These are phyloP conservation scores for Drosophila tripunctata DNA, from an alignment of 2,888 invertebrate species.

Conservation along the genomic window DNA sequence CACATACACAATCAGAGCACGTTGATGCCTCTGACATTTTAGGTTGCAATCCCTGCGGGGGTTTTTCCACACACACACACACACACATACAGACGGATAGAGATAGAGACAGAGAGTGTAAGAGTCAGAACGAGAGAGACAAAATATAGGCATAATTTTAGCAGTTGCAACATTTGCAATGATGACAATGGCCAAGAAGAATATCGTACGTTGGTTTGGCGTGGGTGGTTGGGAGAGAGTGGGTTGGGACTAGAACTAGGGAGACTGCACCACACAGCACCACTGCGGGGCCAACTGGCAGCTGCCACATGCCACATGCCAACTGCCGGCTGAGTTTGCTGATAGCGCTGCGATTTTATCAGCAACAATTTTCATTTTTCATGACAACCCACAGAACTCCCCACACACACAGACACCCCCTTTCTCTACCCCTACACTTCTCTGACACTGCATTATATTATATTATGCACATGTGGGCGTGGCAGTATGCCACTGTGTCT, in stretches of 20 bases:
- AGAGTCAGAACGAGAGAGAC: constrained; percentile 17
- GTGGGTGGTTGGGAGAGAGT: not conserved
- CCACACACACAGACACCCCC: constrained; percentile 4
- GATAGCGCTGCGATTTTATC: constrained; percentile 75
- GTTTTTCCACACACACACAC: constrained; percentile 40
- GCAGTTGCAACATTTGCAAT: constrained; percentile 70
- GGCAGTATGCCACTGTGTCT: constrained; percentile 1
- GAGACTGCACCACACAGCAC: constrained; percentile 48
- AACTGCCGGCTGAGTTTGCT: constrained; percentile 59
- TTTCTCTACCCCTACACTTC: constrained; percentile 2
- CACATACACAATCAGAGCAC: constrained; percentile 63
- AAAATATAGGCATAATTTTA: constrained; percentile 68
- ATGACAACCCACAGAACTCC: constrained; percentile 34
- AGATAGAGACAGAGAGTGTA: constrained; percentile 10
- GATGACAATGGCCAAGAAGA: constrained; percentile 67
- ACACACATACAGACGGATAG: constrained; percentile 19
- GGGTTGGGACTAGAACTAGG: not conserved
- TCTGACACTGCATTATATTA: constrained; percentile 48
- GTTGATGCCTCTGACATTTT: constrained; percentile 75
- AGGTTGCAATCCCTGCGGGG: constrained; percentile 77
- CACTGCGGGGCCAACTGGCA: constrained; percentile 63
- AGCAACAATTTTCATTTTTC: constrained; percentile 79
- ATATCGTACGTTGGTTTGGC: constrained; percentile 43
- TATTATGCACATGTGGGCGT: constrained; percentile 48
- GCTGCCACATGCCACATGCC: constrained; percentile 53